Evolutionary conservation across 2,797 vertebrate genomes (phyloP), one percentile per base, ranked within the genome.

Genomic region (Anabacerthia variegaticeps): DNA sequence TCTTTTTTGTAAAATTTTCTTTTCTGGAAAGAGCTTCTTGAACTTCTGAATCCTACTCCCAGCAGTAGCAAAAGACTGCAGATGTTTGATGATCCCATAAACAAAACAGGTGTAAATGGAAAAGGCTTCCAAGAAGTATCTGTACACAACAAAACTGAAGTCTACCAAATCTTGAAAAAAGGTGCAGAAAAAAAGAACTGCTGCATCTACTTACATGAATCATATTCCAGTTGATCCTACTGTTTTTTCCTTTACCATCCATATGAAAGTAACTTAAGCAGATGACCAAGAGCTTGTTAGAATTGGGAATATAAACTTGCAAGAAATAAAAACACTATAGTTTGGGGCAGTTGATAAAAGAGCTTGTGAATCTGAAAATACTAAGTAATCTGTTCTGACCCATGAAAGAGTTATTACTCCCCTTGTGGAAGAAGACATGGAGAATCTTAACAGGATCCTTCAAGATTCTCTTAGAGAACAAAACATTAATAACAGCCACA

Each of bases 241-340:
- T 99, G 98, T 0, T 99, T 99, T 54, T 97, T 98, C 98, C 0
- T 97, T 99, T 95, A 99, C 98, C 26, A 99, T 98, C 83, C 98
- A 97, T 96, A 99, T 98, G 98, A 99, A 99, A 97, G 98, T 99
- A 97, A 98, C 98, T 34, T 97, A 96, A 16, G 58, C 98, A 95
- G 98, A 99, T 9, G 98, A 98, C 92, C 98, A 99, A 93, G 98
- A 99, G 94, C 98, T 99, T 96, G 98, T 99, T 94, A 99, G 99
- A 98, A 99, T 98, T 49, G 98, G 98, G 11, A 99, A 99, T 91
- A 98, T 98, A 91, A 99, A 99, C 68, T 98, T 24, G 98, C 98
- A 1, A 98, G 98, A 96, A 99, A 98, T 76, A 98, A 99, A 97
- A 99, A 98, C 96, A 98, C 98, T 62, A 7, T 98, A 97, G 5